Conservation (phyloP, 2,797 vertebrate species). For the Pterois miles region DNA sequence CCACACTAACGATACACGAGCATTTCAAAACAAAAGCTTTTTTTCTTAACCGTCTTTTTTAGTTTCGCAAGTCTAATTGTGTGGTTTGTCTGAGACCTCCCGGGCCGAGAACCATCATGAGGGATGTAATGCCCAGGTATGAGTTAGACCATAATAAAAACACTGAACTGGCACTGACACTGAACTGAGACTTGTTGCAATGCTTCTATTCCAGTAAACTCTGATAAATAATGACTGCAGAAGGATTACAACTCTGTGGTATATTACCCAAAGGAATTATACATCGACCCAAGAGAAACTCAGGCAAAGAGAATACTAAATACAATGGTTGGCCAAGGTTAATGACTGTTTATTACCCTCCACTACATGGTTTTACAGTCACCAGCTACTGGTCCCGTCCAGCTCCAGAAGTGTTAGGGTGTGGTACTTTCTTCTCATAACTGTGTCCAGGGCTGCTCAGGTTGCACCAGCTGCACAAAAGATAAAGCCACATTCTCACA, state of each 20-base stretch:
- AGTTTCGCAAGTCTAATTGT: too few species aligned
- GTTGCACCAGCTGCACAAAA: constrained; percentile 62
- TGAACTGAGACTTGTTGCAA: neutral
- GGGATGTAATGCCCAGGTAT: too few species aligned
- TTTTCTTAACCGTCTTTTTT: too few species aligned
- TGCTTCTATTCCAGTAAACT: neutral
- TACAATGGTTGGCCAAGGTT: neutral
- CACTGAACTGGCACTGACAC: neutral
- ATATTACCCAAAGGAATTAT: neutral
- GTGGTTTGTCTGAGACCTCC: too few species aligned
- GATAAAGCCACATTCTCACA: constrained; percentile 48
- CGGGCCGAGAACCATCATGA: too few species aligned
- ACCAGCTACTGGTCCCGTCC: neutral
- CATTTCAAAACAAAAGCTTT: too few species aligned
- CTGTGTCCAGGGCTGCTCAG: constrained; percentile 30
- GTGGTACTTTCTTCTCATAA: constrained; percentile 25
- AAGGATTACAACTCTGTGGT: neutral
- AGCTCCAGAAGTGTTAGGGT: constrained; percentile 12
- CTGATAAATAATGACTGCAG: neutral
- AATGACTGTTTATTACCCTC: neutral
- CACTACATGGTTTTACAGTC: neutral
- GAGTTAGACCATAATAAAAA: neutral
- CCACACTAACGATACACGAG: too few species aligned
- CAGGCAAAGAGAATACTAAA: neutral
- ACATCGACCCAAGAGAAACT: neutral